Evolutionary conservation across 2,888 invertebrate genomes (phyloP), one percentile per base, ranked within the genome.

Genomic region (Frankliniella fusca): DNA sequence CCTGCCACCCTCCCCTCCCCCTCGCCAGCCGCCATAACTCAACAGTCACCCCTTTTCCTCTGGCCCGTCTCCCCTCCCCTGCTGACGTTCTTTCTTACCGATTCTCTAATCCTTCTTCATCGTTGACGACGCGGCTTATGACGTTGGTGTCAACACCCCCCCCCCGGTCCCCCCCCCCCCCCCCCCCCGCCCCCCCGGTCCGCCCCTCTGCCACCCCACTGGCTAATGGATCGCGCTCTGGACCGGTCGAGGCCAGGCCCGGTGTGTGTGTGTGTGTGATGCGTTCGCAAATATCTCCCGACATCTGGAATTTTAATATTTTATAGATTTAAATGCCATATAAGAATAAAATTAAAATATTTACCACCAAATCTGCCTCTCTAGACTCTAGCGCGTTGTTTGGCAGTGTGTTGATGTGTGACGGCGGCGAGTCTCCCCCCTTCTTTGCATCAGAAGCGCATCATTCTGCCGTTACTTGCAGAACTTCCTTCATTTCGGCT

Each of bases 51-150:
- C 38, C 38, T 38, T 38, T 38, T 2, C 38, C 5, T 38, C 38
- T 5, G 38, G 3, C 54, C 12, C 54, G 54, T 15, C 54, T 5
- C 54, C 18, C 54, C 54, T 20, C 54, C 54, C 54, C 18, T 15
- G 10, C 18, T 20, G 18, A 18, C 15, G 15, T 18, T 11, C 70
- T 23, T 27, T 3, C 70, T 9, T 12, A 27, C 70, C 70, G 70
- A 76, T 76, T 23, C 70, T 27, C 70, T 76, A 76, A 76, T 76
- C 70, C 70, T 76, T 76, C 70, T 76, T 27, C 70, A 76, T 12
- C 70, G 23, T 27, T 27, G 70, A 76, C 12, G 70, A 23, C 23
- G 70, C 27, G 70, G 70, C 10, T 27, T 27, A 27, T 27, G 70
- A 27, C 70, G 27, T 38, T 11, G 70, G 70, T 76, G 70, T 76